Evolutionary conservation across 2,888 invertebrate species (phyloP).

Genomic region (Chloroclysta siterata): DNA sequence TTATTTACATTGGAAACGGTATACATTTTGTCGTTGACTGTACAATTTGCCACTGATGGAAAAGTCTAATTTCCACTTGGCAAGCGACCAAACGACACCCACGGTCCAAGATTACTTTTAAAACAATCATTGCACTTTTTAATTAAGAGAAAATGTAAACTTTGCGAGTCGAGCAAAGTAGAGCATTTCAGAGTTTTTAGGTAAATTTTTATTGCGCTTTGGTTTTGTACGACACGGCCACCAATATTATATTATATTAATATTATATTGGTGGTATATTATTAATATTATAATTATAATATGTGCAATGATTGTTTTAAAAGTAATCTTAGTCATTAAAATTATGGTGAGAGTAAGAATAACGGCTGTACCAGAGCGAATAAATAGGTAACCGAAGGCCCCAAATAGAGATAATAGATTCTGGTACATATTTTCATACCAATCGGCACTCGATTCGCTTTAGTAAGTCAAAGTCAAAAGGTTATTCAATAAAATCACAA

Average conservation of each 20-base stretch:
- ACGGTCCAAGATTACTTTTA: slow-evolving; percentile 11
- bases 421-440: too few species aligned
- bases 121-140: slow-evolving; percentile 26
- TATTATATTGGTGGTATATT: too few species aligned
- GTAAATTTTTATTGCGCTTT: background rate
- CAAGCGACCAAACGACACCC: slow-evolving; percentile 17
- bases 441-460: too few species aligned
- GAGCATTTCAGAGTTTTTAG: background rate
- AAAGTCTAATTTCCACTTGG: slow-evolving; percentile 27
- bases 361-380: too few species aligned
- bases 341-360: too few species aligned
- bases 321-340: slow-evolving; percentile 11
- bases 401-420: too few species aligned
- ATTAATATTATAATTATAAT: too few species aligned
- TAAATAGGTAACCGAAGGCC: too few species aligned
- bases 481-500: too few species aligned
- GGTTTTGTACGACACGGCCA: background rate
- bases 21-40: background rate
- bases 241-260: too few species aligned
- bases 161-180: background rate
- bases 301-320: slow-evolving; percentile 23
- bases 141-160: slow-evolving; percentile 15
- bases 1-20: too few species aligned
- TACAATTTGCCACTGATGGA: background rate
- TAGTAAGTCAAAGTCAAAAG: too few species aligned